Evolutionary conservation across 2,888 invertebrate genomes (phyloP).

Genomic region (Sarcophaga variegata): DNA sequence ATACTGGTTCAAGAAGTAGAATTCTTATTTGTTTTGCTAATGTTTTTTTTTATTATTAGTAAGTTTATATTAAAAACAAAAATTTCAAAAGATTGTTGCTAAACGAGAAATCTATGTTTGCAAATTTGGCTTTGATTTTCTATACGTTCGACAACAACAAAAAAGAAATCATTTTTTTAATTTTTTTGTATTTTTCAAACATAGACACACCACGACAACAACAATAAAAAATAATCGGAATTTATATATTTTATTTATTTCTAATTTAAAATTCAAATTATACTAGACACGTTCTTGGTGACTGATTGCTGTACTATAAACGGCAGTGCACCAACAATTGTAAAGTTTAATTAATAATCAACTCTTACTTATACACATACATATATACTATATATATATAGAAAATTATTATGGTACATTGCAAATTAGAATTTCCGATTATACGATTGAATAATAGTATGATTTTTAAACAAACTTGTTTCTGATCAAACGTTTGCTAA

Average conservation of each 20-base stretch:
- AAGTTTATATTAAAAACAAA: not conserved
- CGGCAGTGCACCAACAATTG: not conserved
- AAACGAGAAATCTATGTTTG: conserved; percentile 20
- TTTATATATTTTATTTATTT: conserved; percentile 27
- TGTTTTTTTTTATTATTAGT: not conserved
- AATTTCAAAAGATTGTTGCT: conserved; percentile 4
- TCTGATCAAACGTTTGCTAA: too few species aligned
- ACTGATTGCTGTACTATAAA: conserved; percentile 9
- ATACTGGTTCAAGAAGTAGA: too few species aligned
- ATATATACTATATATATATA: not conserved
- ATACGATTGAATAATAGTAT: conserved; percentile 2
- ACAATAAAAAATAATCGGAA: not conserved
- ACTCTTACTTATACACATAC: not conserved
- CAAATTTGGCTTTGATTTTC: not conserved
- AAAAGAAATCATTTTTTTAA: not conserved
- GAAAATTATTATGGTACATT: too few species aligned
- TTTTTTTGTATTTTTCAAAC: conserved; percentile 12
- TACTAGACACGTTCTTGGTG: conserved; percentile 27
- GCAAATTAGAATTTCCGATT: not conserved
- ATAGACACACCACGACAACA: not conserved
- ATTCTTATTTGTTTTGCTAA: not conserved
- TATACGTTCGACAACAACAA: conserved; percentile 1
- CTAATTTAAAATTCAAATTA: conserved; percentile 13
- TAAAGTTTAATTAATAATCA: conserved; percentile 5
- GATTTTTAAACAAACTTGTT: too few species aligned